A percentile compares a stretch with the other conserved stretches of the same genome.
Conservation (phyloP, 2,888 invertebrate genomes). For the Trichopoda pennipes region DNA sequence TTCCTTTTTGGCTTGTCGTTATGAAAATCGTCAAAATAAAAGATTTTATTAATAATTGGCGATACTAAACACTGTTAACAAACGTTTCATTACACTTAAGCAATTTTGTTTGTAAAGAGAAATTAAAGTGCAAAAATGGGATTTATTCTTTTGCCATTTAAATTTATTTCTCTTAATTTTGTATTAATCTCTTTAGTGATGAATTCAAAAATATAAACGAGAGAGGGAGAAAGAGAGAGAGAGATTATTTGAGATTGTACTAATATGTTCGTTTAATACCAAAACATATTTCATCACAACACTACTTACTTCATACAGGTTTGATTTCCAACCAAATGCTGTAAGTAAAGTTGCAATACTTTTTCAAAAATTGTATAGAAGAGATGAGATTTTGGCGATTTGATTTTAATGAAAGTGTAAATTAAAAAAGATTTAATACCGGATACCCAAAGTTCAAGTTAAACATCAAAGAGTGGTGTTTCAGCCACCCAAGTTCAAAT, state of each 20-base stretch:
- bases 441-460: neutral
- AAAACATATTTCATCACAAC: neutral
- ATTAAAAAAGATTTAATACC: neutral
- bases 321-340: neutral
- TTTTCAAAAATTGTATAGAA: neutral
- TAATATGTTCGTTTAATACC: neutral
- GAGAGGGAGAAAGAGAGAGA: no score
- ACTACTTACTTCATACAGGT: neutral
- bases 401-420: constrained; percentile 1
- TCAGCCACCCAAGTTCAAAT: neutral
- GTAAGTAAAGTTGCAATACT: neutral
- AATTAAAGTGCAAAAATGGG: neutral
- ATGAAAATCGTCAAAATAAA: no score
- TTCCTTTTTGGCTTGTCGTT: no score
- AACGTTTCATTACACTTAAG: no score
- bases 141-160: neutral
- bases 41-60: no score
- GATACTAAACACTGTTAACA: no score
- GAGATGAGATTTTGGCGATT: constrained; percentile 2
- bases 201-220: no score
- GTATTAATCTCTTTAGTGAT: constrained; percentile 17
- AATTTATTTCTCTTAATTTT: neutral
- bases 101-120: neutral
- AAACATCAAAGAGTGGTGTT: neutral
- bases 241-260: no score